Percentiles rank a stretch among this genome's conserved stretches.
Evolutionary conservation across 2,113 vertebrate genomes (phyloP).

Genomic region (Microcebus tavaratra): DNA sequence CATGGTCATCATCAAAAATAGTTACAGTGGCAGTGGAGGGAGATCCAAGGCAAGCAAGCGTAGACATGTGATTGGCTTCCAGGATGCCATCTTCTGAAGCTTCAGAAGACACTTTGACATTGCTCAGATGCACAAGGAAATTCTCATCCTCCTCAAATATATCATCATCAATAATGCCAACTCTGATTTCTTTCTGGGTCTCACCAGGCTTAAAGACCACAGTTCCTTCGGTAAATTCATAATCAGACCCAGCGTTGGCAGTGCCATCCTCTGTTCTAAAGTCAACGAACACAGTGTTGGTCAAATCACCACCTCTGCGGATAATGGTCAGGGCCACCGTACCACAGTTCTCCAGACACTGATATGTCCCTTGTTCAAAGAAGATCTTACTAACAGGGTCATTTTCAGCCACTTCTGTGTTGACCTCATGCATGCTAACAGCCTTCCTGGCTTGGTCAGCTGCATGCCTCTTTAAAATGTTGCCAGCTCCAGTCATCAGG

Average conservation of each 20-base stretch:
- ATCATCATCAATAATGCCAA: slow-evolving; percentile 96
- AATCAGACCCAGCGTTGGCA: slow-evolving; percentile 95
- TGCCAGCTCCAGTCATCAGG: slow-evolving; percentile 94
- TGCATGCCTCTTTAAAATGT: slow-evolving; percentile 94
- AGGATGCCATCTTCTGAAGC: slow-evolving; percentile 83
- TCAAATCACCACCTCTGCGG: slow-evolving; percentile 92
- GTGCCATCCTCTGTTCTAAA: slow-evolving; percentile 97
- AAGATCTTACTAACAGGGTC: slow-evolving; percentile 91
- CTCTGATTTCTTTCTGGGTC: slow-evolving; percentile 93
- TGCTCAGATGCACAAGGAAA: slow-evolving; percentile 95
- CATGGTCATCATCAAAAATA: slow-evolving; percentile 96
- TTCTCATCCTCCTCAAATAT: slow-evolving; percentile 99
- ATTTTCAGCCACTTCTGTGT: slow-evolving; percentile 85
- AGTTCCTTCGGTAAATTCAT: slow-evolving; percentile 91
- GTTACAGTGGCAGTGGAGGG: slow-evolving; percentile 92
- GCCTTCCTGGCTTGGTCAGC: slow-evolving; percentile 94
- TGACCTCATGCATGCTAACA: slow-evolving; percentile 91
- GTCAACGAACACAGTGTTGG: slow-evolving; percentile 89
- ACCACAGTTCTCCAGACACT: slow-evolving; percentile 97
- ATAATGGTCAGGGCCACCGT: slow-evolving; percentile 91
- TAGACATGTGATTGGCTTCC: slow-evolving; percentile 81
- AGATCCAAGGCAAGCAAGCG: slow-evolving; percentile 88
- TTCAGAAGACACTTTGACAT: slow-evolving; percentile 87
- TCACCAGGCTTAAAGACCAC: slow-evolving; percentile 94
- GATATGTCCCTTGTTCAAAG: slow-evolving; percentile 94